These are phyloP conservation scores for Lichenostomus cassidix DNA, from an alignment of 2,113 vertebrate genomes.

Conservation along the genomic window DNA sequence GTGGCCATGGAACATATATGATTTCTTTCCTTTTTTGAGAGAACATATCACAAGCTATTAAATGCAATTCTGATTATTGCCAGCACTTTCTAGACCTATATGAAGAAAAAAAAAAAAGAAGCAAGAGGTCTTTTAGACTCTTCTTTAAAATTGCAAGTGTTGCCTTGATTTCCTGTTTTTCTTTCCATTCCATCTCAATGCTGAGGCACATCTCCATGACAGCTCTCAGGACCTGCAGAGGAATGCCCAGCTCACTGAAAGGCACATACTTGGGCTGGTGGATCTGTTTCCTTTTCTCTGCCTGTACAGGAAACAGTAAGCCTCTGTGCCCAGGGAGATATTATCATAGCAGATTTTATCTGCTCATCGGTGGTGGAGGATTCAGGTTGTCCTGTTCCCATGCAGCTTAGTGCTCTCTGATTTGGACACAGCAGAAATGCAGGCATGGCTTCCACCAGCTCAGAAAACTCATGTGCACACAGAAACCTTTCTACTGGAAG, in stretches of 20 bases:
- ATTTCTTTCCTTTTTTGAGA: background rate
- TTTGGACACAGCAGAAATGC: background rate
- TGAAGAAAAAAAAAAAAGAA: background rate
- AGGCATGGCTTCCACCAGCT: background rate
- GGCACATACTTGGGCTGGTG: background rate
- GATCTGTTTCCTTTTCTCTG: background rate
- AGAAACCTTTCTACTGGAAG: background rate
- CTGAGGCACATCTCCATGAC: background rate
- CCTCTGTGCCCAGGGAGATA: background rate
- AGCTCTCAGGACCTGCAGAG: background rate
- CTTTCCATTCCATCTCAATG: background rate
- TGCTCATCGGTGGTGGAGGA: background rate
- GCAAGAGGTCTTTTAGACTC: background rate
- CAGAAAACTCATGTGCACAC: fast-evolving
- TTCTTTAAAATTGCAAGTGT: background rate
- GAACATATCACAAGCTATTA: background rate
- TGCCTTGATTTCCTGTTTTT: background rate
- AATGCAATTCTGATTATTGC: background rate
- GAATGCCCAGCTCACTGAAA: background rate
- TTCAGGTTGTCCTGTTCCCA: background rate
- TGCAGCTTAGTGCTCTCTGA: background rate
- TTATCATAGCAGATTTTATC: background rate
- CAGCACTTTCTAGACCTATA: background rate
- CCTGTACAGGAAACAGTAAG: background rate
- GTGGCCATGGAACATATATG: background rate